Percentiles rank a stretch among this genome's conserved stretches.
These are phyloP conservation scores for Macrobrachium rosenbergii DNA, from an alignment of 1,140 invertebrate genomes.

Conservation along the genomic window DNA sequence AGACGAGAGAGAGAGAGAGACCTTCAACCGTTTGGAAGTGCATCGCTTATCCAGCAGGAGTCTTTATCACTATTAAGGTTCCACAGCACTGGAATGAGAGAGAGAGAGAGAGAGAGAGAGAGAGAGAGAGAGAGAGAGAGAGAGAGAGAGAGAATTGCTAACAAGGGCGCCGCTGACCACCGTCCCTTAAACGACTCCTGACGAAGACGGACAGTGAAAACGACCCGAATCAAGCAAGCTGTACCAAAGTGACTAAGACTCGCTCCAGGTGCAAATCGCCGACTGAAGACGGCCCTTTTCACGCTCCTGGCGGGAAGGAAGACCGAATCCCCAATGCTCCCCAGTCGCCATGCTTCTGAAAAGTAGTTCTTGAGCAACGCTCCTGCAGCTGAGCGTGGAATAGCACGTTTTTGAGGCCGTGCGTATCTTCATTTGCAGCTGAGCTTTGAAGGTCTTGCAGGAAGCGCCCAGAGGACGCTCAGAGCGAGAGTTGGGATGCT, in stretches of 20 bases:
- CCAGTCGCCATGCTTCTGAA: too few species aligned
- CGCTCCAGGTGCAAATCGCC: slow-evolving; percentile 39
- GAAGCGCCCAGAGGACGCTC: too few species aligned
- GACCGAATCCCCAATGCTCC: not conserved
- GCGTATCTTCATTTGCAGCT: too few species aligned
- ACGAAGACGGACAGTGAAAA: slow-evolving; percentile 34
- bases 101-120: slow-evolving; percentile 37
- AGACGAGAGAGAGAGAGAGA: slow-evolving; percentile 17
- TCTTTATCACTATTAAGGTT: too few species aligned
- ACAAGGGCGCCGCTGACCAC: not conserved
- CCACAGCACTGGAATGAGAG: not conserved
- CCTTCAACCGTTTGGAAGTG: not conserved
- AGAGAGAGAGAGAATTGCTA: slow-evolving; percentile 3
- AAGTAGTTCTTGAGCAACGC: too few species aligned
- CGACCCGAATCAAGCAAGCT: not conserved
- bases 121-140: slow-evolving; percentile 40
- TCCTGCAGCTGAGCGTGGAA: not conserved
- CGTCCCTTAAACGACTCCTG: not conserved
- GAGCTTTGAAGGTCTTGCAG: too few species aligned
- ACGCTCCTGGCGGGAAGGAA: not conserved
- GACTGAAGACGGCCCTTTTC: not conserved
- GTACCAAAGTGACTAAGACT: slow-evolving; percentile 25
- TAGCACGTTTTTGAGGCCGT: too few species aligned
- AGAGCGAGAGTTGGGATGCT: too few species aligned
- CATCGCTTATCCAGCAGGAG: too few species aligned